Base-by-base conservation (phyloP, 2,888 invertebrate genomes). In the Colostygia pectinataria region DNA sequence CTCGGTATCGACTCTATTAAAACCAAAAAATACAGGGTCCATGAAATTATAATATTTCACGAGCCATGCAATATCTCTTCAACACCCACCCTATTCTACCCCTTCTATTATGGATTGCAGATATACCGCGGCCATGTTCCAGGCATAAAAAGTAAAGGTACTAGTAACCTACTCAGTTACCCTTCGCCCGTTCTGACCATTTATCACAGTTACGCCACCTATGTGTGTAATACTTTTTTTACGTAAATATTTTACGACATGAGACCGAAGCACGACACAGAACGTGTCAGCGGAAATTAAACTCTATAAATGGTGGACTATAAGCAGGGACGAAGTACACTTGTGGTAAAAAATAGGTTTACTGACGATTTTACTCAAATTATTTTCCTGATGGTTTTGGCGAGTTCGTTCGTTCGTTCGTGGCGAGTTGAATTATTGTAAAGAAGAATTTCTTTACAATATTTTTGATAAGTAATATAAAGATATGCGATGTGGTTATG, bases 271-370 rank as follows among this genome's bases (percentile, higher is more conserved):
- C 60, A 53, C 55, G 56, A 53, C 53, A 59, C 50, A 53, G 54
- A 55, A 44, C 57, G 51, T 61, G 63, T 58, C 50, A 33, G 23
- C 59, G 63, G 63, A 63, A 63, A 63, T 63, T 61, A 63, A 63
- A 61, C 63, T 57, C 57, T 57, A 61, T 59, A 58, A 61, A 58
- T 53, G 57, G 23, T 47, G 51, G 52, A 48, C 52, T 53, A 48
- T 53, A 42, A 23, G 37, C 24, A 25, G 24, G 46, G 37, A 46
- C 48, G 14, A 38, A 51, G 44, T 51, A 46, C 43, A 44, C 36
- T 44, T 25, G 18, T 46, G 54, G 56, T 58, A 56, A 52, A 52
- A 49, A 38, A 45, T 18, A 8, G n/a, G 18, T 51, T 41, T 50
- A 50, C 37, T 45, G 37, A 24, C 27, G 37, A 32, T 37, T 45